phyloP scores from a whole-genome alignment of 2,113 vertebrate genomes.

The Gasterosteus aculeatus region DNA sequence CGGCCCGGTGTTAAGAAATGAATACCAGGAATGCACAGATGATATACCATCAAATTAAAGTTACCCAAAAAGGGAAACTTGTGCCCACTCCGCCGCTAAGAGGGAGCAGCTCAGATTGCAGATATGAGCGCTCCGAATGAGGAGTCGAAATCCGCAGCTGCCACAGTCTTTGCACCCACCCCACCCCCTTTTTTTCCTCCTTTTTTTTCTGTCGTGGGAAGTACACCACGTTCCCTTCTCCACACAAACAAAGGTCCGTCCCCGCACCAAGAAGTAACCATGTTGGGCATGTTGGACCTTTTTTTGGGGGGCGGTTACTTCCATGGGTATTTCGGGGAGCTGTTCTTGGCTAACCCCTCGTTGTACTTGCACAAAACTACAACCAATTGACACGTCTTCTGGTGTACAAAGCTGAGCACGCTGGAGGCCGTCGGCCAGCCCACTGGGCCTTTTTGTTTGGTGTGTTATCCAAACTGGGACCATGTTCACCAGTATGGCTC shows the following conservation, averaged over 20 bases:
- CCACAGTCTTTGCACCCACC: slow-evolving; percentile 46
- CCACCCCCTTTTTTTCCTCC: slow-evolving; percentile 11
- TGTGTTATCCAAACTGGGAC: slow-evolving; percentile 52
- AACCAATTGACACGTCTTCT: slow-evolving; percentile 45
- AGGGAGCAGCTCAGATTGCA: slow-evolving; percentile 43
- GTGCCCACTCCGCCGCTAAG: slow-evolving; percentile 29
- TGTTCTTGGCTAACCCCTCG: slow-evolving; percentile 32
- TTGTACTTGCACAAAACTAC: slow-evolving; percentile 23
- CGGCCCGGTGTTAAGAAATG: not conserved
- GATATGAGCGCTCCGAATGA: slow-evolving; percentile 52
- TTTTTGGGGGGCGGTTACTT: slow-evolving; percentile 10
- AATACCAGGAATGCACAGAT: not conserved
- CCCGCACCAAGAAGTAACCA: slow-evolving; percentile 17
- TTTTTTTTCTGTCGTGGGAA: slow-evolving; percentile 56
- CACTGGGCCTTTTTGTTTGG: slow-evolving; percentile 56
- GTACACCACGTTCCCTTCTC: slow-evolving; percentile 57
- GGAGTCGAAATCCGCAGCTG: slow-evolving; percentile 53
- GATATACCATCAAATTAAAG: not conserved
- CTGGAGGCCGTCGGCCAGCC: slow-evolving; percentile 45
- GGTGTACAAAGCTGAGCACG: slow-evolving; percentile 23
- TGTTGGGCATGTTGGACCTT: slow-evolving; percentile 15
- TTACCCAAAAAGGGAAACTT: slow-evolving; percentile 7
- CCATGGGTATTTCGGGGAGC: slow-evolving; percentile 11
- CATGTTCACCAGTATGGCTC: slow-evolving; percentile 20
- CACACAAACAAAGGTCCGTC: slow-evolving; percentile 54